Evolutionary conservation across 2,113 vertebrate genomes (phyloP).

Genomic region (Mionectes macconnelli): DNA sequence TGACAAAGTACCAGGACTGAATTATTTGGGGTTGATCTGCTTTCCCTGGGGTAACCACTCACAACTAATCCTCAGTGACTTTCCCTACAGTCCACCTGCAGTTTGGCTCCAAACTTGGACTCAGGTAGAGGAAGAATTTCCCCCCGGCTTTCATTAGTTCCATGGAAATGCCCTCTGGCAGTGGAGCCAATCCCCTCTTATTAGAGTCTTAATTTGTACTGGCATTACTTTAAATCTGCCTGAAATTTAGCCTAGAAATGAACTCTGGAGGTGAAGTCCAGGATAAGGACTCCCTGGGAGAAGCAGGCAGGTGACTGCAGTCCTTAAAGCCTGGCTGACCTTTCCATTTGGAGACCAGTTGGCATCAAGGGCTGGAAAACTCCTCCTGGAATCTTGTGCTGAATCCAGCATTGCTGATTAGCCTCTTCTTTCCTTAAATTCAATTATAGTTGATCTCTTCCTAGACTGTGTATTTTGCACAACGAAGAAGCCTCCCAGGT

Average conservation of each 20-base stretch:
- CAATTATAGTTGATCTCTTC: neutral
- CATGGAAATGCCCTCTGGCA: neutral
- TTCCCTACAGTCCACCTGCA: neutral
- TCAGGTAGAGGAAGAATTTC: neutral
- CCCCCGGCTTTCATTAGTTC: neutral
- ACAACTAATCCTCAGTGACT: neutral
- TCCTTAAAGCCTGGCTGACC: neutral
- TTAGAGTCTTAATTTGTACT: neutral
- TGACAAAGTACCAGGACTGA: no score
- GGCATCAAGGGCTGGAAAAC: neutral
- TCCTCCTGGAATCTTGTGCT: neutral
- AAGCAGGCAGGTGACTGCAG: rapidly evolving
- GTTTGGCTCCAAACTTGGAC: neutral
- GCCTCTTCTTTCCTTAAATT: neutral
- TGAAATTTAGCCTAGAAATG: neutral
- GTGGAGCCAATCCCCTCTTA: neutral
- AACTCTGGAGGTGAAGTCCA: neutral
- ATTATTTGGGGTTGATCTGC: neutral
- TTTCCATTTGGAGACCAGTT: neutral
- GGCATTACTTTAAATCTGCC: neutral
- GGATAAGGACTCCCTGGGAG: neutral
- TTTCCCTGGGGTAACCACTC: neutral
- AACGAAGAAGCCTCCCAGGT: neutral
- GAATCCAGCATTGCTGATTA: neutral
- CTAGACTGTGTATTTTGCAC: neutral